Percentiles rank a stretch among this genome's conserved stretches.
These are phyloP conservation scores for Apostichopus californicus DNA, from an alignment of 35 echinoderm and acorn worm species.

Conservation along the genomic window DNA sequence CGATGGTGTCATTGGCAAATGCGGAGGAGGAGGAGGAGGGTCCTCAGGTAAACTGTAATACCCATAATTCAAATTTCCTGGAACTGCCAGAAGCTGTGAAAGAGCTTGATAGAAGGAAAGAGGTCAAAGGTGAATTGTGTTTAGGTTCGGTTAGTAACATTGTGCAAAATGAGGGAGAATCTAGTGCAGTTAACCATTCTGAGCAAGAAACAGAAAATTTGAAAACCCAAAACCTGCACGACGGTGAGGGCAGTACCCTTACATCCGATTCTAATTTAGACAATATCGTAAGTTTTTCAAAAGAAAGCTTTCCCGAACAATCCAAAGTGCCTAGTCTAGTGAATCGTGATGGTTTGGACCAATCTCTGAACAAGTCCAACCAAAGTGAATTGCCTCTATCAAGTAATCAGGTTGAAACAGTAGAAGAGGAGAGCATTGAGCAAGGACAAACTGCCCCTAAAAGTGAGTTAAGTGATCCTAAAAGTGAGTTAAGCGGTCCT, in stretches of 20 bases:
- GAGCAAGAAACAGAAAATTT: conserved; percentile 12
- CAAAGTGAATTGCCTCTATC: neutral
- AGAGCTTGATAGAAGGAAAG: conserved; percentile 47
- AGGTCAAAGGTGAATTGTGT: conserved; percentile 13
- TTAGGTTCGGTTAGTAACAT: neutral
- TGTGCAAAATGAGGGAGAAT: neutral
- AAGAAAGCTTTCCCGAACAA: neutral
- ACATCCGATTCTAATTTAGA: neutral
- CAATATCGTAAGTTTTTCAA: neutral
- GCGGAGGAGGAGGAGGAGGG: neutral
- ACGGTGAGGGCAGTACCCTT: neutral
- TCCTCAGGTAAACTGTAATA: conserved; percentile 45
- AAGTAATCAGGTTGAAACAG: neutral
- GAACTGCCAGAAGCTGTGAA: conserved; percentile 15
- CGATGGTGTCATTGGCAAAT: neutral
- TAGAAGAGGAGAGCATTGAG: neutral
- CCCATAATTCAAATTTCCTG: conserved; percentile 30
- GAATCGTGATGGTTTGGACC: conserved; percentile 18
- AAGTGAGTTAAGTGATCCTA: neutral
- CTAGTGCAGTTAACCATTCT: conserved; percentile 41
- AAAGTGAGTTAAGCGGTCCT: neutral
- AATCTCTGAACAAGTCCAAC: neutral
- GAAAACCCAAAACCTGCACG: neutral
- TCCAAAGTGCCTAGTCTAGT: conserved; percentile 41
- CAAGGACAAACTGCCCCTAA: conserved; percentile 12